Evolutionary conservation across 2,113 vertebrate species (phyloP), one percentile per base, ranked within the genome.

Genomic region (Pavo muticus): DNA sequence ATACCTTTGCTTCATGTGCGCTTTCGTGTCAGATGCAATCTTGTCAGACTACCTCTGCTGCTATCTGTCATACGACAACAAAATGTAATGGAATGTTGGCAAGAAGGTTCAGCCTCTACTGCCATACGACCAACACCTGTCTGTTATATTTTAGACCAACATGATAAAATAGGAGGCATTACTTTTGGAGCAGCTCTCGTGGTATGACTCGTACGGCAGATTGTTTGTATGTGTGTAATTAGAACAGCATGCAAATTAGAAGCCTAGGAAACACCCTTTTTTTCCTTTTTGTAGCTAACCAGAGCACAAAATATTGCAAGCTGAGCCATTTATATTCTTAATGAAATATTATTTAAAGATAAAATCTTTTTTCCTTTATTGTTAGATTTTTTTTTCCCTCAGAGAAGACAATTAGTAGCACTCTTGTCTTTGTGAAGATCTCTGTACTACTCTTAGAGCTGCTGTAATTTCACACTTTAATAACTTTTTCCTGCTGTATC

Each of bases 181-280:
- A 30, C 16, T 56, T 56, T 30, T 30, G 54, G 54, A 57, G 30
- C 30, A 57, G 16, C 30, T 19, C 30, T 57, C 17, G 88, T 40
- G 77, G 45, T 71, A 68, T 39, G 82, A 70, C 72, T 93, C 64
- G 77, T 90, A 81, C 88, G 92, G 90, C 78, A 95, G 90, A 95
- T 94, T 93, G 61, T 48, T 84, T 78, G n/a, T 69, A 68, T 77
- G 56, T 70, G 23, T 11, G 56, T 37, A 44, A 64, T 73, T 80
- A 80, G 75, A 75, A 74, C 13, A 64, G 47, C 56, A 59, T 14
- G 16, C 74, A 94, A 75, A 74, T 39, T 76, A 78, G 70, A 76
- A 75, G n/a, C 14, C 32, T 67, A 30, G 29, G 47, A 80, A 92
- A 68, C 72, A 72, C 18, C 14, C 4, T 20, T 56, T 71, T 73